phyloP scores from a whole-genome alignment of 1,140 invertebrate genomes.

The Lepidurus apus region DNA sequence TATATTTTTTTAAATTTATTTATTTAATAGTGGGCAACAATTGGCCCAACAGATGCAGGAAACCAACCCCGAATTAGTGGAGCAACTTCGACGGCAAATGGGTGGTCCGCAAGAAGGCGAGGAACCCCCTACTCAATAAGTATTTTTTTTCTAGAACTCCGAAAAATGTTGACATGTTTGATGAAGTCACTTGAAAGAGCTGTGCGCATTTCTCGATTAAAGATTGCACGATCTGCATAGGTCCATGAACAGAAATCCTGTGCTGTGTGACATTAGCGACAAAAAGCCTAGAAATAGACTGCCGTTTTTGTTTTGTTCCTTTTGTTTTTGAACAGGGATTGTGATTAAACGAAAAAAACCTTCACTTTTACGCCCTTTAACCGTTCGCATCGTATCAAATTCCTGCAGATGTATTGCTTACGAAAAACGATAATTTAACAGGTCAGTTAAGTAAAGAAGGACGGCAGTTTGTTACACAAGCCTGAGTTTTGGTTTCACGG shows the following conservation, averaged over 20 bases:
- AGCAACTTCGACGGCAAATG: constrained; percentile 50
- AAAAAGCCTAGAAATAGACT: background rate
- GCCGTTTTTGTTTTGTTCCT: background rate
- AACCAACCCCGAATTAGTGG: constrained; percentile 54
- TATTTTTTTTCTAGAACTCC: background rate
- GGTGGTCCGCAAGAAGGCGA: constrained; percentile 26
- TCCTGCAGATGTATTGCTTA: no score
- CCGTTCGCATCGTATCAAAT: background rate
- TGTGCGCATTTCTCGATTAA: background rate
- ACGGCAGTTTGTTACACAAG: no score
- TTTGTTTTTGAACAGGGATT: background rate
- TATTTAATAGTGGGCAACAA: constrained; percentile 50
- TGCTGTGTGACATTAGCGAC: background rate
- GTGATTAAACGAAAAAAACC: background rate
- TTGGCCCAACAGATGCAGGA: constrained; percentile 54
- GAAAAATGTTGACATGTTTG: background rate
- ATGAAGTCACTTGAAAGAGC: background rate
- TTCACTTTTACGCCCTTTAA: background rate
- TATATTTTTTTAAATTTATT: background rate
- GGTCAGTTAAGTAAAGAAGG: no score
- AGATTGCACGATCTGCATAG: background rate
- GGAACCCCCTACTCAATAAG: background rate
- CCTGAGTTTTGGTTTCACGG: no score
- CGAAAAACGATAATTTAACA: no score
- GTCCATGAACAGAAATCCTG: background rate